Conservation (phyloP, 2,797 vertebrate species). For the Hypotaenidia okinawae region DNA sequence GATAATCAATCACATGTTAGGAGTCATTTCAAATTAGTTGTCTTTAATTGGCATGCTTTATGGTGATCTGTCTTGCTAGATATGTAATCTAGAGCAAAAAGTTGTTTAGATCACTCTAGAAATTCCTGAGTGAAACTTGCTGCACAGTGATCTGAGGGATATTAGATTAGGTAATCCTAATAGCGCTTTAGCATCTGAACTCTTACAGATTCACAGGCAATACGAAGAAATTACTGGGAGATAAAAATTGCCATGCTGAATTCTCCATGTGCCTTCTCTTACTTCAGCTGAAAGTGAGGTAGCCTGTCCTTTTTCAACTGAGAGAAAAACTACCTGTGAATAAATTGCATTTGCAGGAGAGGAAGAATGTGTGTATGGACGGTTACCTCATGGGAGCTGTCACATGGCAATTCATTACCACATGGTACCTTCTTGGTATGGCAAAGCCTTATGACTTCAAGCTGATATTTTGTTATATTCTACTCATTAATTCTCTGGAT, state of each 20-base stretch:
- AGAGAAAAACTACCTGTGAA: background rate
- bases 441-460: constrained; percentile 2
- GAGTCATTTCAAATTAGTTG: background rate
- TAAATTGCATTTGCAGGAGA: background rate
- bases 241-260: background rate
- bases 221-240: background rate
- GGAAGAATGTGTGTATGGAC: background rate
- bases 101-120: background rate
- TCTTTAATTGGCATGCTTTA: background rate
- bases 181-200: background rate
- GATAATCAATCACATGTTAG: background rate
- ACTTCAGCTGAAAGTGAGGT: background rate
- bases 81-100: background rate
- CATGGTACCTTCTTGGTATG: background rate
- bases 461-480: background rate
- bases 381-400: background rate
- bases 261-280: background rate
- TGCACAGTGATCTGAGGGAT: background rate
- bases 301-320: background rate
- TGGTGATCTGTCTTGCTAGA: background rate
- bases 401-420: background rate
- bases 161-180: background rate
- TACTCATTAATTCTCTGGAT: background rate
- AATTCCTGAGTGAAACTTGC: background rate
- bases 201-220: background rate